Conservation (phyloP, 2,113 vertebrate species). For the Zosterops japonicus region DNA sequence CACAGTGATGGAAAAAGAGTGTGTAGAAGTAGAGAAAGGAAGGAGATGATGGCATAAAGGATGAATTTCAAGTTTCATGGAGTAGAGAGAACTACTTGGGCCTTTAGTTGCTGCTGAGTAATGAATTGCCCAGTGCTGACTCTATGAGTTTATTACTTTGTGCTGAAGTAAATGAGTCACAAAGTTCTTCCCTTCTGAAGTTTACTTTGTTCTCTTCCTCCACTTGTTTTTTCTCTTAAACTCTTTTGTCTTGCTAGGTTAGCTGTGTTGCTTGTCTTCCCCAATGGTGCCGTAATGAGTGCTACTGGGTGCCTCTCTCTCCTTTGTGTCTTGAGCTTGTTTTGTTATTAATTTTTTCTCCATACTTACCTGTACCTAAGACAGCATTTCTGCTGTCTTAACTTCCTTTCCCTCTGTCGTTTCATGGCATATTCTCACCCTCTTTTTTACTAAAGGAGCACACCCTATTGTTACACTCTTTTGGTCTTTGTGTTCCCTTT, state of each 20-base stretch:
- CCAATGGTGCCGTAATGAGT: background rate
- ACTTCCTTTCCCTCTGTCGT: background rate
- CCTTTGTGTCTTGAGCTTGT: background rate
- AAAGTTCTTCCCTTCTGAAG: background rate
- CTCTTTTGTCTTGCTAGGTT: background rate
- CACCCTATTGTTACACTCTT: background rate
- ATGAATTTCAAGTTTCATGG: background rate
- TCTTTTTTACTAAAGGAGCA: background rate
- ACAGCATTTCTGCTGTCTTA: background rate
- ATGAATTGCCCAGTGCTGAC: background rate
- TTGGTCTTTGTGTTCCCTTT: background rate
- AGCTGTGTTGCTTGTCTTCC: background rate
- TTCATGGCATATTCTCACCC: background rate
- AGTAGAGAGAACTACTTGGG: background rate
- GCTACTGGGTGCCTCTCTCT: background rate
- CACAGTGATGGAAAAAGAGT: fast-evolving
- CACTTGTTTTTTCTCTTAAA: background rate
- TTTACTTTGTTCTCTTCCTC: background rate
- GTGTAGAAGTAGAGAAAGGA: background rate
- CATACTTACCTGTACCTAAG: too few species aligned
- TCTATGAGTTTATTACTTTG: background rate
- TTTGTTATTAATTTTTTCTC: background rate
- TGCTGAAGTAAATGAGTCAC: background rate
- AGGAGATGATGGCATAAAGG: background rate
- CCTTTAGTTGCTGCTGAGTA: background rate